phyloP scores from a whole-genome alignment of 2,797 vertebrate species.

The Cossypha polioptera region DNA sequence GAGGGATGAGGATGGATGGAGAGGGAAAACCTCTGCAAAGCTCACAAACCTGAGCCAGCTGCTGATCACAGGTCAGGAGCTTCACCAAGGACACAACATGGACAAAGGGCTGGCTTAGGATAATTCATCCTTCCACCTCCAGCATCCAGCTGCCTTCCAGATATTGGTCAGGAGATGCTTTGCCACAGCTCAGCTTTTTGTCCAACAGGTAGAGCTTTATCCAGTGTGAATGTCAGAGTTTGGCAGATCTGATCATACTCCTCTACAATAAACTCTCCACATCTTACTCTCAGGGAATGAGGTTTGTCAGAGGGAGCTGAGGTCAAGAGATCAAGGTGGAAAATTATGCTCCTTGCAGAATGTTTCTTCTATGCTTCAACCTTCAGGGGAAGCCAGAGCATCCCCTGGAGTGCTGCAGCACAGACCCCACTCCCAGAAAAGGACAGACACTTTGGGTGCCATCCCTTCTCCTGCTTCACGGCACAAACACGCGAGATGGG shows the following conservation, averaged over 20 bases:
- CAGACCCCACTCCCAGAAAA: neutral
- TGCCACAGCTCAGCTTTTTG: neutral
- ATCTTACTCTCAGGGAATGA: accelerated
- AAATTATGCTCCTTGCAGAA: neutral
- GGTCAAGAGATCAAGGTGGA: neutral
- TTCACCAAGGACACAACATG: neutral
- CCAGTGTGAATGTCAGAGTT: no score
- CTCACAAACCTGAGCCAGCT: neutral
- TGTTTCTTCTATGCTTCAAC: neutral
- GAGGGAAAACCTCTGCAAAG: neutral
- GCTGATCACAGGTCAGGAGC: neutral
- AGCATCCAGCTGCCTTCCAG: neutral
- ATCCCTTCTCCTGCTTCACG: neutral
- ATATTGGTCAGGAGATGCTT: neutral
- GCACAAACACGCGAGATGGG: accelerated
- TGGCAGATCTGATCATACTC: neutral
- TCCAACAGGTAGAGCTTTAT: neutral
- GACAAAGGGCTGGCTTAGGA: neutral
- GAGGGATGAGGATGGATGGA: neutral
- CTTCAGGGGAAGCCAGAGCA: neutral
- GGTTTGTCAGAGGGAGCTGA: neutral
- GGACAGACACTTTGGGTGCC: neutral
- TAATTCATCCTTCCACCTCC: neutral
- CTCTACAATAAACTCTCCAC: neutral
- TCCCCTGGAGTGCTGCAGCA: neutral